Conservation (phyloP, 1,140 invertebrate genomes). For the Calephelis nemesis region DNA sequence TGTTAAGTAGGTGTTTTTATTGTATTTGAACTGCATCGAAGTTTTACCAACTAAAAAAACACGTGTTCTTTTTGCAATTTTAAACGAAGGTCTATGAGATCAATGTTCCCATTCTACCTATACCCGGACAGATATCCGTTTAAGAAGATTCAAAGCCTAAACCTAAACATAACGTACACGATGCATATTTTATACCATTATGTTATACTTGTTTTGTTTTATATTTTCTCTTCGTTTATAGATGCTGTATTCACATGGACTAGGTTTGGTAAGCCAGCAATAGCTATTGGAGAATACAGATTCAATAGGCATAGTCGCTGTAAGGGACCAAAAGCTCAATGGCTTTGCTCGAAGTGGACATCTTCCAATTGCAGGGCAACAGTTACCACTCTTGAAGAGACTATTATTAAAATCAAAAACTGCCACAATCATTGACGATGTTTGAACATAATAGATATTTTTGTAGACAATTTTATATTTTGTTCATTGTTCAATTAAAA, state of each 20-base stretch:
- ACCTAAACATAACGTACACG: too few species aligned
- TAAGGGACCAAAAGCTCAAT: slow-evolving; percentile 10
- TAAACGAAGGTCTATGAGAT: too few species aligned
- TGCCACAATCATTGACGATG: slow-evolving; percentile 41
- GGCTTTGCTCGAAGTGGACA: slow-evolving; percentile 25
- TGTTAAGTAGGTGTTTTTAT: too few species aligned
- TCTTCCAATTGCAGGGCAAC: slow-evolving; percentile 32
- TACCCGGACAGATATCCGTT: too few species aligned
- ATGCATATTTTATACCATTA: too few species aligned
- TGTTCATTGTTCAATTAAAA: slow-evolving; percentile 32
- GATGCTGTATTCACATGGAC: slow-evolving; percentile 28
- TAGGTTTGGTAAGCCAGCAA: slow-evolving; percentile 31
- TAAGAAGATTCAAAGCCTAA: slow-evolving; percentile 4
- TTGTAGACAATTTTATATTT: neutral
- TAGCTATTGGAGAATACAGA: slow-evolving; percentile 32
- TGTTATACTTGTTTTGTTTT: too few species aligned
- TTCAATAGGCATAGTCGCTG: slow-evolving; percentile 37
- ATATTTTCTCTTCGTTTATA: neutral
- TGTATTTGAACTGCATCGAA: too few species aligned
- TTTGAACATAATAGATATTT: neutral
- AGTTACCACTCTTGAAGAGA: slow-evolving; percentile 29
- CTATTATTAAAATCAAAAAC: slow-evolving; percentile 29
- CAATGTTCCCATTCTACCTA: too few species aligned
- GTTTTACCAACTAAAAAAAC: too few species aligned
- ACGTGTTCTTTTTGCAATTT: too few species aligned